Base-by-base conservation (phyloP, 2,113 vertebrate genomes). In the Megalops atlanticus region DNA sequence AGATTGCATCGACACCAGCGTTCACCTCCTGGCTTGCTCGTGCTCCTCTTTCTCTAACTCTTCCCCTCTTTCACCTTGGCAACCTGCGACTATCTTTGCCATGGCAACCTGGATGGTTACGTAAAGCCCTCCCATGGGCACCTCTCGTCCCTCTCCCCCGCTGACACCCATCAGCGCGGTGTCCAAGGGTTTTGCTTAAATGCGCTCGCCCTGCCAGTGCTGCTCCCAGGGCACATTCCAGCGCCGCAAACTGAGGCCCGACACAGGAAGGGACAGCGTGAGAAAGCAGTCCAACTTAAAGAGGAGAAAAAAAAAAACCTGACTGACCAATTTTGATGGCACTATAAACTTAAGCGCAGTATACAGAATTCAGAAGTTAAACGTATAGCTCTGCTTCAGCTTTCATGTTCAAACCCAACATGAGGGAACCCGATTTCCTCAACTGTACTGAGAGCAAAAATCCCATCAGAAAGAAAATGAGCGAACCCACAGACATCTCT, bases 71-170 rank as follows among this genome's bases (percentile, higher is more conserved):
- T 16, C 47, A 77, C 12, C 18, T 21, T 15, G 7, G 12, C 47
- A 41, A 24, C 31, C 47, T 43, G 1, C 15, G 33, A 64, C 33
- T 58, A 78, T 64, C 78, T 75, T 49, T 69, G 82, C 80, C 85
- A 86, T 87, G 81, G 84, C 86, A 88, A 90, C 84, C 81, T 77
- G 38, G 54, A 8, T 18, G 35, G 80, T 81, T 80, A 86, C 72
- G 74, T 76, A 84, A 81, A 78, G 27, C 15, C 15, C 69, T 74
- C 39, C 45, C 78, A 68, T 15, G 76, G 36, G 73, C 5, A 40
- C 10, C 16, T 36, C 49, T 3, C 38, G 47, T 41, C 72, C 47
- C 64, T 77, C 78, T 70, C 27, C 80, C 49, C 35, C 47, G 74
- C 54, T 31, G 69, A 86, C 79, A 64, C 5, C 52, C 71, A 86